Evolutionary conservation across 1,140 invertebrate genomes (phyloP).

Genomic region (Euwallacea similis): DNA sequence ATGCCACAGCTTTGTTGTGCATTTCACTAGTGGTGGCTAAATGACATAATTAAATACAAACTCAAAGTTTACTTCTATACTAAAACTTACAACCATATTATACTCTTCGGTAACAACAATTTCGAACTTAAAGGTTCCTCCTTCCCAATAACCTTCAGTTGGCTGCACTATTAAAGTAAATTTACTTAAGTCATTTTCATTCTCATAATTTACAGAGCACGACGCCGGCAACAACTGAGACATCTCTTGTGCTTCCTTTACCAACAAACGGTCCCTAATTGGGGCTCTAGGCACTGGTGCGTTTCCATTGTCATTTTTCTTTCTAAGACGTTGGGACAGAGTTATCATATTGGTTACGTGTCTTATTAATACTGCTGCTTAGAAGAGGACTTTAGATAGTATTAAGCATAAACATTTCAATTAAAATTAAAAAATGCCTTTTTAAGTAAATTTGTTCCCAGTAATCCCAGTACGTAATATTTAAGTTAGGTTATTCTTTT

Average conservation of each 20-base stretch:
- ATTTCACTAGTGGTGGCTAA: conserved; percentile 90
- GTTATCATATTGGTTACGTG: conserved; percentile 67
- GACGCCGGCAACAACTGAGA: conserved; percentile 79
- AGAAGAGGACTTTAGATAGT: too few species aligned
- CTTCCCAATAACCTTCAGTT: conserved; percentile 87
- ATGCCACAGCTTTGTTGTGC: conserved; percentile 90
- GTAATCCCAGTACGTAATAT: too few species aligned
- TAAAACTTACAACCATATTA: conserved; percentile 82
- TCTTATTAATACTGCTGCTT: too few species aligned
- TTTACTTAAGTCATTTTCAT: conserved; percentile 80
- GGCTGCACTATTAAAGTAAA: conserved; percentile 80
- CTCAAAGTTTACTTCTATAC: conserved; percentile 3
- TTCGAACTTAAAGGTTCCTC: conserved; percentile 83
- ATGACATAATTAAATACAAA: background rate
- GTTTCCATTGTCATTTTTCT: conserved; percentile 57
- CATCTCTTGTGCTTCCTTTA: conserved; percentile 92
- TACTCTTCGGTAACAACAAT: conserved; percentile 90
- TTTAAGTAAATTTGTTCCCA: too few species aligned
- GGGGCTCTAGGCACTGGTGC: conserved; percentile 68
- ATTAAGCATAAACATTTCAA: too few species aligned
- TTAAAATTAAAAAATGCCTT: too few species aligned
- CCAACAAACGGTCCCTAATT: conserved; percentile 79
- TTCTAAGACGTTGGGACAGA: conserved; percentile 75
- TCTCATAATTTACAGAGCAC: conserved; percentile 78
- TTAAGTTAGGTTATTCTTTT: too few species aligned